Conservation (phyloP, 2,113 vertebrate species). For the western clawed frog (Xenopus tropicalis) region UCB_Xtro_10.0 CM004450.2:53182001-53182500, state of each 20-base stretch:
- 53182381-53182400: no score
- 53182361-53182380: no score
- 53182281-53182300: conserved; percentile 11
- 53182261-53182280: conserved; percentile 1
- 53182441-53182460: background rate
- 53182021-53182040: no score
- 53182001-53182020: no score
- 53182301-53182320: conserved; percentile 27
- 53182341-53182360: background rate
- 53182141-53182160: conserved; percentile 5
- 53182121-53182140: background rate
- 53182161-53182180: conserved; percentile 20
- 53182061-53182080: no score
- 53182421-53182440: background rate
- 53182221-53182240: conserved; percentile 34
- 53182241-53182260: conserved; percentile 39
- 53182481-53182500: conserved; percentile 6
- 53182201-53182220: conserved; percentile 23
- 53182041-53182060: no score
- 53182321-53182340: conserved; percentile 20
- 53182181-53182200: conserved; percentile 14
- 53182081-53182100: background rate
- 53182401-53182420: background rate
- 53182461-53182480: background rate
- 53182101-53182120: background rate